Conservation (phyloP, 2,797 vertebrate species). For the Onychomys torridus region DNA sequence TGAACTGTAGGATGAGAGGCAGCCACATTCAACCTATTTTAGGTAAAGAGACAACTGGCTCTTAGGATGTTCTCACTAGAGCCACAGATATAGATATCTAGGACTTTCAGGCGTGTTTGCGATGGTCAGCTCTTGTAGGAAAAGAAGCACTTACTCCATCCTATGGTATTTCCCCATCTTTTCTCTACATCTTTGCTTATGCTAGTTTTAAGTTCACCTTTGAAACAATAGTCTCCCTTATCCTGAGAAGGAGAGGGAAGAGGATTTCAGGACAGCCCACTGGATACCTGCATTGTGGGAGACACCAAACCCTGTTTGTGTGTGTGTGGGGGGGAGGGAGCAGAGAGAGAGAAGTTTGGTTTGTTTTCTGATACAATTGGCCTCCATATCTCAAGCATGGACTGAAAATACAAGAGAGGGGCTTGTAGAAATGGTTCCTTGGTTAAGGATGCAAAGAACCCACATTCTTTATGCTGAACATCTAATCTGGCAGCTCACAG, state of each 20-base stretch:
- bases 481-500: neutral
- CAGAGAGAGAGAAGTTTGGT: neutral
- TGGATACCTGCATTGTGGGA: neutral
- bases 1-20: too few relatives aligned
- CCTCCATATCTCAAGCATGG: neutral
- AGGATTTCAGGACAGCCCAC: neutral
- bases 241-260: neutral
- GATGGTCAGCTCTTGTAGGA: neutral
- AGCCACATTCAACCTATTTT: too few relatives aligned
- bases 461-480: neutral
- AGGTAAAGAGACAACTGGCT: too few relatives aligned
- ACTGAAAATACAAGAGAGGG: neutral
- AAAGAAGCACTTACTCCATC: neutral
- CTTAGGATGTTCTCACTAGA: too few relatives aligned
- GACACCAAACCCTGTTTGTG: neutral
- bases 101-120: neutral
- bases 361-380: neutral
- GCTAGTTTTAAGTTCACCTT: slow-evolving; percentile 16
- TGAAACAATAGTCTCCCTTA: neutral
- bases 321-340: neutral
- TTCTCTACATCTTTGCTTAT: neutral
- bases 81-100: neutral
- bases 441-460: neutral
- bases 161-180: neutral
- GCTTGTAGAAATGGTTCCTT: neutral